Conservation (phyloP, 2,888 invertebrate genomes). For the Diaprepes abbreviatus region DNA sequence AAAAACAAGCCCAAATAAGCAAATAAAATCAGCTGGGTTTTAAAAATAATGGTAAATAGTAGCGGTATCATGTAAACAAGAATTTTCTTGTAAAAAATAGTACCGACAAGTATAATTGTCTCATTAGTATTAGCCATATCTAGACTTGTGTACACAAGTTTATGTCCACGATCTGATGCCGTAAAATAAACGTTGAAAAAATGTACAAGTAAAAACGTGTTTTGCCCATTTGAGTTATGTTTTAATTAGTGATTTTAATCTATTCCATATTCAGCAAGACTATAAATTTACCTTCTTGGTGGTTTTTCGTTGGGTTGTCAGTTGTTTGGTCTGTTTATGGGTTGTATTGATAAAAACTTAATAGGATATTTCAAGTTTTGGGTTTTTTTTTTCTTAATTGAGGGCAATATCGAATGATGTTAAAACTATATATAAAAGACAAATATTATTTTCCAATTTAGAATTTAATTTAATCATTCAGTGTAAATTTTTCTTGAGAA, state of each 20-base stretch:
- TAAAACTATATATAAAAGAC: too few relatives aligned
- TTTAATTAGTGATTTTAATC: slow-evolving; percentile 46
- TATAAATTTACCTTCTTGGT: slow-evolving; percentile 40
- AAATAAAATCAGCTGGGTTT: too few relatives aligned
- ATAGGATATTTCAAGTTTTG: too few relatives aligned
- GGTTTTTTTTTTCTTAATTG: too few relatives aligned
- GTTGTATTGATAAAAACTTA: too few relatives aligned
- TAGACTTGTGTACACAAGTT: slow-evolving; percentile 21
- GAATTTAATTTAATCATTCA: too few relatives aligned
- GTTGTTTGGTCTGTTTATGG: slow-evolving; percentile 27
- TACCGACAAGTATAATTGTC: neutral
- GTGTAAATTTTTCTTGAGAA: too few relatives aligned
- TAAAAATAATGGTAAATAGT: neutral
- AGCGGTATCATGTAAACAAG: neutral
- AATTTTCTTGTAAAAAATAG: neutral
- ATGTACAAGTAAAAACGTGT: slow-evolving; percentile 37
- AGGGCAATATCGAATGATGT: too few relatives aligned
- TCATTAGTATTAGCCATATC: slow-evolving; percentile 34
- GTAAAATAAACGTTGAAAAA: slow-evolving; percentile 27
- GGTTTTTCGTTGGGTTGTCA: slow-evolving; percentile 37
- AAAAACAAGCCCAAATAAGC: too few relatives aligned
- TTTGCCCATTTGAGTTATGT: slow-evolving; percentile 45
- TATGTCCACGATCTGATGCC: slow-evolving; percentile 8
- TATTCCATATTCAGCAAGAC: slow-evolving; percentile 40
- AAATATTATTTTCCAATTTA: too few relatives aligned